These are phyloP conservation scores for Ceyx erithaca DNA, from an alignment of 2,797 vertebrate genomes.

Conservation along the genomic window DNA sequence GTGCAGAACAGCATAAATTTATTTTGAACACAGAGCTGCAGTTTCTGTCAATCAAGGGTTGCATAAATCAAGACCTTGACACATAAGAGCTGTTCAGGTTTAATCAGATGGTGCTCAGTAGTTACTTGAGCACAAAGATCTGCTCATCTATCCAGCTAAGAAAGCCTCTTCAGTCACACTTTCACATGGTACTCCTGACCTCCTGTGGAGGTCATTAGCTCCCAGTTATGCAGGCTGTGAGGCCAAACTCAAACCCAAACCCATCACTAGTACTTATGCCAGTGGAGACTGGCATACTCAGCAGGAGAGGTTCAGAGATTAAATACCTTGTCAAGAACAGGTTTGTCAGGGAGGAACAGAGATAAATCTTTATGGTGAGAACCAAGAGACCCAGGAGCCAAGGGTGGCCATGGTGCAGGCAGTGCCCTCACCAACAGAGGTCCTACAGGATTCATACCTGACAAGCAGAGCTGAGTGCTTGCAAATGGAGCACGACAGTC, in stretches of 20 bases:
- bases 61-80: neutral
- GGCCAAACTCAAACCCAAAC: neutral
- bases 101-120: neutral
- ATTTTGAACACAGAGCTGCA: neutral
- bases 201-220: neutral
- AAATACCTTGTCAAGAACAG: fast-evolving
- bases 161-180: neutral
- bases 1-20: neutral
- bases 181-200: neutral
- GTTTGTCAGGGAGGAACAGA: neutral
- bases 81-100: neutral
- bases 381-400: neutral
- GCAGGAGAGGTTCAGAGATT: neutral
- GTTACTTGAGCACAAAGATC: neutral
- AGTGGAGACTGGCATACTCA: neutral
- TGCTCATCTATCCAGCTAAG: neutral
- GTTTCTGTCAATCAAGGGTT: neutral
- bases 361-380: fast-evolving
- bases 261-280: fast-evolving
- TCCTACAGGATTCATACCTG: neutral
- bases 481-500: neutral
- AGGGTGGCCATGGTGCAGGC: too few species aligned
- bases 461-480: neutral
- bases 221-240: fast-evolving
- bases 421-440: neutral